A percentile compares a stretch with the other conserved stretches of the same genome.
These are phyloP conservation scores for Pogonomyrmex barbatus DNA, from an alignment of 1,140 invertebrate species.

Conservation along the genomic window DNA sequence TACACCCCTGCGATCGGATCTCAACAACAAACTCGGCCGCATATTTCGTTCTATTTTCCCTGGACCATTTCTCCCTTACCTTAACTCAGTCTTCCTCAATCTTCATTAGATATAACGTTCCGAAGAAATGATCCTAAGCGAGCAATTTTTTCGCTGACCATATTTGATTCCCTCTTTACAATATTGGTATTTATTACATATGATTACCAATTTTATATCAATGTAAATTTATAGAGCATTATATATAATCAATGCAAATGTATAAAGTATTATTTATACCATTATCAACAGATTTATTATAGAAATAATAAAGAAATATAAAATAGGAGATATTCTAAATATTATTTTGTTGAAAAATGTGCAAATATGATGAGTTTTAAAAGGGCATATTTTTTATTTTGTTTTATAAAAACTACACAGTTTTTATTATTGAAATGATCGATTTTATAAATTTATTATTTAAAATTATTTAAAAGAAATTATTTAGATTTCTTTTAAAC, in stretches of 20 bases:
- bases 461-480: not conserved
- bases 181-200: not conserved
- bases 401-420: not conserved
- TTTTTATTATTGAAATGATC: not conserved
- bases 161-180: not conserved
- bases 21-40: constrained; percentile 25
- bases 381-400: not conserved
- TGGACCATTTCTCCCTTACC: constrained; percentile 39
- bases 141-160: not conserved
- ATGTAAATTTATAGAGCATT: not conserved
- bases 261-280: too few species aligned
- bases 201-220: not conserved
- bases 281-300: not conserved
- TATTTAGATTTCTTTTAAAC: constrained; percentile 1
- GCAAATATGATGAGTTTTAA: not conserved
- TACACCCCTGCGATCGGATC: constrained; percentile 35
- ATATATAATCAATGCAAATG: too few species aligned
- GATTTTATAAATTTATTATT: not conserved
- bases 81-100: not conserved
- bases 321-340: not conserved
- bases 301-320: not conserved
- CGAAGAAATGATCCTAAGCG: constrained; percentile 12
- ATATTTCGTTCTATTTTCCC: constrained; percentile 42
- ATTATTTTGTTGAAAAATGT: not conserved
- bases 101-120: constrained; percentile 16